Evolutionary conservation across 2,113 vertebrate genomes (phyloP), one percentile per base, ranked within the genome.

Genomic region (Rhegmatorhina hoffmannsi): DNA sequence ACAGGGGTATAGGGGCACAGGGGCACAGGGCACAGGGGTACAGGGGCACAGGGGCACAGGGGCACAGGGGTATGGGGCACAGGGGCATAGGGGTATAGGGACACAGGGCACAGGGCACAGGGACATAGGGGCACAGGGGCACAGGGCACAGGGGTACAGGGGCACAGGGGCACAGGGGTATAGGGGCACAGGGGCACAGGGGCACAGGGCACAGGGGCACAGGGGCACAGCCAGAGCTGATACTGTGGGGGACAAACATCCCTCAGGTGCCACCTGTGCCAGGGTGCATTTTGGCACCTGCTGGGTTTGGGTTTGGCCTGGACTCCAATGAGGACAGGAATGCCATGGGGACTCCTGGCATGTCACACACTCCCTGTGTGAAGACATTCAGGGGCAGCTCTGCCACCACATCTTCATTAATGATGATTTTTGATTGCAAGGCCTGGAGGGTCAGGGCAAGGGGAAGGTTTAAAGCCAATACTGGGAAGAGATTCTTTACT

Each of bases 361-460:
- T 0, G 0, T 3, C 38, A 8, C 34, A 3, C 10, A 0, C 7
- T 47, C 33, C 23, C 46, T 1, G 2, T 0, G 4, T 2, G 11
- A 47, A 44, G 36, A 4, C 26, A 44, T 40, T 20, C 28, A 16
- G 16, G 5, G 26, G 26, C 21, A 31, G 33, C 19, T 60, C 63
- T 33, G 13, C 26, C 29, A 11, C 19, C 0, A 15, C 52, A 50
- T 5, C 55, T 77, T 10, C 1, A 18, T 1, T 9, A 10, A 50
- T 2, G 13, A 20, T 6, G 11, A 11, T 18, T 52, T 52, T 7
- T 44, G 36, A 28, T 74, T 33, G 19, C 0, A 0, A 31, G 23
- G 3, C 21, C 7, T 33, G 2, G 1, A 28, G 44, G 4, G 59
- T 33, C 50, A 80, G 76, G 50, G 43, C 59, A 36, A 52, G 18